These are phyloP conservation scores for Sigmodon hispidus DNA, from an alignment of 2,113 vertebrate genomes.

Conservation along the genomic window DNA sequence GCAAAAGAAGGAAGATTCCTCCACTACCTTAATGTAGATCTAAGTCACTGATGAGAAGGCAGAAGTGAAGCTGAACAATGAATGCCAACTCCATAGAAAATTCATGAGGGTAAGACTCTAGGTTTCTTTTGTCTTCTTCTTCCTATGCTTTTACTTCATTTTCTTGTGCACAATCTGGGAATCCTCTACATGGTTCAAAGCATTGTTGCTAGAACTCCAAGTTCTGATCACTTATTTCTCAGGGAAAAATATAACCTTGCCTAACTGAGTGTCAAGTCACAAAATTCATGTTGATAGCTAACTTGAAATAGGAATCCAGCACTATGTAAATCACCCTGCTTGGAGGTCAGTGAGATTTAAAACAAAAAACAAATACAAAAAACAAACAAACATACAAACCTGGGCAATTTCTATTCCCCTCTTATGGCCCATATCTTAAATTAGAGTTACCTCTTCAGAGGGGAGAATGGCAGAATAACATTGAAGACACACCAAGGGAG, in stretches of 20 bases:
- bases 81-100: background rate
- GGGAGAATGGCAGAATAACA: background rate
- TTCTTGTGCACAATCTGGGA: background rate
- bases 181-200: background rate
- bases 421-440: background rate
- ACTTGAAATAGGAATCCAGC: background rate
- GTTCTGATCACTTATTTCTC: background rate
- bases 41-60: background rate
- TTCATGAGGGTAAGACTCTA: background rate
- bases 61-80: background rate
- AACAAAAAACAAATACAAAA: no score
- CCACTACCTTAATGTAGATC: background rate
- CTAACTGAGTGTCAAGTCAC: background rate
- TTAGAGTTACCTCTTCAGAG: background rate
- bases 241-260: background rate
- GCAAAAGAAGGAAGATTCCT: background rate
- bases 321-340: background rate
- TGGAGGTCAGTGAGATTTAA: background rate
- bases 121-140: background rate
- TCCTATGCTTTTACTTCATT: background rate
- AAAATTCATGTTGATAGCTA: background rate
- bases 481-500: no score
- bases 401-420: background rate
- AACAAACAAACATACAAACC: no score
- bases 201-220: background rate